Conservation (phyloP, 2,797 vertebrate genomes). For the Danio kyathit region DNA sequence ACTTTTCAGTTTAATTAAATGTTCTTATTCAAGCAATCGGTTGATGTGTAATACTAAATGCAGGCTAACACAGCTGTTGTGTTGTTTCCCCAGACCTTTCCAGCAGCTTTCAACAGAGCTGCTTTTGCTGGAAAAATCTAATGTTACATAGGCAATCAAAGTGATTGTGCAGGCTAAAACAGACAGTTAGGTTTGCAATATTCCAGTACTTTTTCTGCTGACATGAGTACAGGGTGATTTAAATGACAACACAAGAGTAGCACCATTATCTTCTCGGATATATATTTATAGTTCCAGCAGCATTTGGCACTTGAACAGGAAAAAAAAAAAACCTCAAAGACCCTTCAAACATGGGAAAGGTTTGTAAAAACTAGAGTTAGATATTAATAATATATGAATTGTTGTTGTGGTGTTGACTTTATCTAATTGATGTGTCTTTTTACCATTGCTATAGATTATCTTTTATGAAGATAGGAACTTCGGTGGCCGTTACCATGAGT, state of each 20-base stretch:
- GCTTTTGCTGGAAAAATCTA: conserved; percentile 70
- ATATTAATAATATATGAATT: not conserved
- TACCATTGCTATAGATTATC: conserved; percentile 34
- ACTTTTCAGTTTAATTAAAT: not conserved
- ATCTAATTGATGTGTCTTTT: not conserved
- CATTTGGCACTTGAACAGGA: conserved; percentile 39
- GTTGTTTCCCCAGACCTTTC: conserved; percentile 53
- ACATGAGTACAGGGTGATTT: conserved; percentile 66
- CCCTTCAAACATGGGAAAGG: conserved; percentile 74
- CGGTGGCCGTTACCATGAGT: conserved; percentile 52
- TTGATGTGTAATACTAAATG: not conserved
- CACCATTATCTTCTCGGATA: conserved; percentile 46
- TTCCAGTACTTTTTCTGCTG: conserved; percentile 74
- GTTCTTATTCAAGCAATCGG: not conserved
- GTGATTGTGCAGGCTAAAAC: conserved; percentile 51
- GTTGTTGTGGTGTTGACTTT: not conserved
- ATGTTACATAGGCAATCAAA: conserved; percentile 49
- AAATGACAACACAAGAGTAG: conserved; percentile 70
- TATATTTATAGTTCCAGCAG: conserved; percentile 67
- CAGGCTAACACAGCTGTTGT: not conserved
- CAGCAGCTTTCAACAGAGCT: conserved; percentile 56
- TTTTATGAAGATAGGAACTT: conserved; percentile 53
- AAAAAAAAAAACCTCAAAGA: conserved; percentile 30
- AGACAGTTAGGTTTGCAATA: conserved; percentile 63
- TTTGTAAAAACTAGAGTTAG: conserved; percentile 52